Evolutionary conservation across 2,113 vertebrate genomes (phyloP).

Genomic region (Actinemys pallida): DNA sequence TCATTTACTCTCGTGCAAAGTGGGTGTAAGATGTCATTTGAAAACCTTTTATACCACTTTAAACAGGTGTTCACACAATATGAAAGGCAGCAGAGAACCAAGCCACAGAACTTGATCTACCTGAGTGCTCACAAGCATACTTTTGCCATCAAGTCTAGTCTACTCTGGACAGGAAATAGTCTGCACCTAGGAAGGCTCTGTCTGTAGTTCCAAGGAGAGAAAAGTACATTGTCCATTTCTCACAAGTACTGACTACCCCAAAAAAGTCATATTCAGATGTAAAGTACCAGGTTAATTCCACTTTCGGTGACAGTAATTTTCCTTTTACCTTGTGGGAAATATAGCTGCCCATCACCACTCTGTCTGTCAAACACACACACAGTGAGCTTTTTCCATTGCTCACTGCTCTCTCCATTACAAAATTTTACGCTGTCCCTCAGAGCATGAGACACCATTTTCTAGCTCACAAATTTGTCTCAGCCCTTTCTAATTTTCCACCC

Average conservation of each 20-base stretch:
- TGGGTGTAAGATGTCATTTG: background rate
- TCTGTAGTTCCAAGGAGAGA: background rate
- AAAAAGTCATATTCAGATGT: background rate
- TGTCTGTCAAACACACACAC: background rate
- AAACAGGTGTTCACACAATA: background rate
- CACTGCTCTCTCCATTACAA: background rate
- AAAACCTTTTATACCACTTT: background rate
- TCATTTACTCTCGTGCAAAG: background rate
- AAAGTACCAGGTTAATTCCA: background rate
- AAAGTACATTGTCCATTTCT: background rate
- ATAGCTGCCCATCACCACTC: background rate
- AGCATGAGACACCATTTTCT: background rate
- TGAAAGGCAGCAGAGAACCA: background rate
- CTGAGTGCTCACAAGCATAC: background rate
- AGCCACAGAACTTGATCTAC: background rate
- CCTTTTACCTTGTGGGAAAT: background rate
- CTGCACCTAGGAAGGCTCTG: background rate
- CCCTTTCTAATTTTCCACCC: background rate
- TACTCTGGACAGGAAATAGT: fast-evolving
- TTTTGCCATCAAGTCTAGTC: background rate
- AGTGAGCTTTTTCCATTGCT: background rate
- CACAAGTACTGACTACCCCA: background rate
- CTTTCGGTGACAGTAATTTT: background rate
- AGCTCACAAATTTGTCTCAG: fast-evolving
- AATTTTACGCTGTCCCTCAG: fast-evolving